phyloP scores from a whole-genome alignment of 2,888 invertebrate species.

The Hydriomena furcata region DNA sequence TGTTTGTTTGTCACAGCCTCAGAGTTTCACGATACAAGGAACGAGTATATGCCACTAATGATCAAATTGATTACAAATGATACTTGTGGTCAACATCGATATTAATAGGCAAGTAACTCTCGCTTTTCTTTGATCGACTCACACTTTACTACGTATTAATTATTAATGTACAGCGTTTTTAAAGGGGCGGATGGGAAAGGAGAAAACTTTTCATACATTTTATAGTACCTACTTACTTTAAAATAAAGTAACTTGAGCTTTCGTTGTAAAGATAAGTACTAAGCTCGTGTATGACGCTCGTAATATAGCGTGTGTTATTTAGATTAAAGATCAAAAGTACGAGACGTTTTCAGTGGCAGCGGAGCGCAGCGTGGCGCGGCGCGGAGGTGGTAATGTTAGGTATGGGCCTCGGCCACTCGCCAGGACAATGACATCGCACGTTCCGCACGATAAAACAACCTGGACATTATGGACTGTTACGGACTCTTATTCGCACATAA shows the following conservation, averaged over 20 bases:
- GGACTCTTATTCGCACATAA: conserved; percentile 60
- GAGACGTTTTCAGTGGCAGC: conserved; percentile 41
- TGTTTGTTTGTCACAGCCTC: too few species aligned
- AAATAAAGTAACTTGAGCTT: conserved; percentile 1
- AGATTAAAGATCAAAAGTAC: conserved; percentile 32
- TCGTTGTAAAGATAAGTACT: too few species aligned
- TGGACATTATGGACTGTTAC: conserved; percentile 69
- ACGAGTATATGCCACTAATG: too few species aligned
- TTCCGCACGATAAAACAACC: conserved; percentile 80
- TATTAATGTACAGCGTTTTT: conserved; percentile 22
- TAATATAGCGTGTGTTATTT: conserved; percentile 4
- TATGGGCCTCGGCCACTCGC: conserved; percentile 60
- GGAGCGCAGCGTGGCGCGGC: conserved; percentile 40
- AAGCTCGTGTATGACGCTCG: too few species aligned
- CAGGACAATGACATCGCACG: conserved; percentile 81
- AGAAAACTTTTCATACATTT: background rate
- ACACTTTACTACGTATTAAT: background rate
- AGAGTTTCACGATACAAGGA: too few species aligned
- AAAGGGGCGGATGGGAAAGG: background rate
- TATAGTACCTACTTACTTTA: background rate
- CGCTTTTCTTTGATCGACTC: background rate
- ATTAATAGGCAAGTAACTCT: background rate
- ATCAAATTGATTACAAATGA: too few species aligned
- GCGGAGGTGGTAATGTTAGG: conserved; percentile 37
- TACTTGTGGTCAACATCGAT: too few species aligned